A percentile compares a stretch with the other conserved stretches of the same genome.
These are phyloP conservation scores for Hyles vespertilio DNA, from an alignment of 1,140 invertebrate species.

Conservation along the genomic window DNA sequence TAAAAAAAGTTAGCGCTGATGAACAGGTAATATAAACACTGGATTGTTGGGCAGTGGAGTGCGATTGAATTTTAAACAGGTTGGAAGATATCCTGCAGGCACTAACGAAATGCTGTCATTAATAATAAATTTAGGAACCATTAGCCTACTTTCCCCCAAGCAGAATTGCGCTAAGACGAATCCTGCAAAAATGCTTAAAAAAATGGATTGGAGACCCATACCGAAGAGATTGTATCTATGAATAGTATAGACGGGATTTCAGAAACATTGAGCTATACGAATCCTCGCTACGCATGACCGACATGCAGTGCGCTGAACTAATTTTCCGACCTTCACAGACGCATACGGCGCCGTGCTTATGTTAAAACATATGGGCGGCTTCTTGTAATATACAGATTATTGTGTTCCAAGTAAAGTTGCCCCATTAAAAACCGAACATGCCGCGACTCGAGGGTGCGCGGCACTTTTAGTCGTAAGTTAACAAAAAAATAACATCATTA, in stretches of 20 bases:
- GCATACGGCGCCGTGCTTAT: slow-evolving; percentile 19
- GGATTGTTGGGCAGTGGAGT: slow-evolving; percentile 30
- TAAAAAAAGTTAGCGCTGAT: slow-evolving; percentile 14
- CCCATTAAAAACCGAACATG: slow-evolving; percentile 50
- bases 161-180: slow-evolving; percentile 14
- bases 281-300: slow-evolving; percentile 13
- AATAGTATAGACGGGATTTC: not conserved
- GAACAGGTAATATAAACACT: slow-evolving; percentile 19
- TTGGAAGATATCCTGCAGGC: not conserved
- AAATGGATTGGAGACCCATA: slow-evolving; percentile 16
- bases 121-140: slow-evolving; percentile 16
- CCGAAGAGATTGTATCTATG: slow-evolving; percentile 4
- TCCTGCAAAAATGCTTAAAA: slow-evolving; percentile 19
- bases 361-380: slow-evolving; percentile 8
- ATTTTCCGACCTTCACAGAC: slow-evolving; percentile 17
- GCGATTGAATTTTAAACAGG: slow-evolving; percentile 20
- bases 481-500: slow-evolving; percentile 14
- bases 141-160: slow-evolving; percentile 12
- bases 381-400: slow-evolving; percentile 3
- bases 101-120: slow-evolving; percentile 17
- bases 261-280: not conserved
- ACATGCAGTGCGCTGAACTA: slow-evolving; percentile 1
- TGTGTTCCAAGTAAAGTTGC: slow-evolving; percentile 53
- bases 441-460: slow-evolving; percentile 59
- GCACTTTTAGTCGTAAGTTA: slow-evolving; percentile 38